Evolutionary conservation across 2,797 vertebrate species (phyloP).

Genomic region (Mareca penelope): DNA sequence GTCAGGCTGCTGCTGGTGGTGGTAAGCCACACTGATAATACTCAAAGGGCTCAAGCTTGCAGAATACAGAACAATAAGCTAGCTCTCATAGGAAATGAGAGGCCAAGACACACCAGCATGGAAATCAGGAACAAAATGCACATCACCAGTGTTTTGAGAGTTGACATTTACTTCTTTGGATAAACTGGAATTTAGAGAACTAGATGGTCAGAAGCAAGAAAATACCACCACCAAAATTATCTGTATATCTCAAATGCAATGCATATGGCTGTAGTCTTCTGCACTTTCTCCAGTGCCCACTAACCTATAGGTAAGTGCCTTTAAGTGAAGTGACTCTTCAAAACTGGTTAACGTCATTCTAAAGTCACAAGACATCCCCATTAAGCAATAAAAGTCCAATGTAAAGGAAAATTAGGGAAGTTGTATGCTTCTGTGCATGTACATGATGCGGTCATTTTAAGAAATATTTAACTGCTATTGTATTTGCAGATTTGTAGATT

Average conservation of each 20-base stretch:
- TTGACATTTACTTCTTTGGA: neutral
- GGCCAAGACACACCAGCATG: neutral
- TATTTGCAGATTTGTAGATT: neutral
- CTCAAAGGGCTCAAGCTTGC: neutral
- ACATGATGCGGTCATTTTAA: neutral
- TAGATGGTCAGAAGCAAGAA: neutral
- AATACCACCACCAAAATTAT: neutral
- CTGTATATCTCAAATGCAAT: neutral
- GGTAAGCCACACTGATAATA: neutral
- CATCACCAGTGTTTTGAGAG: neutral
- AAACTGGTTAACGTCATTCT: neutral
- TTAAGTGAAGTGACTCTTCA: neutral
- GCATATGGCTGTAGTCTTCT: no score
- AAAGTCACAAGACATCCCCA: neutral
- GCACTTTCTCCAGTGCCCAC: neutral
- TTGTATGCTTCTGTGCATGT: neutral
- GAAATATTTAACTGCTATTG: neutral
- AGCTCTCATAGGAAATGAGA: neutral
- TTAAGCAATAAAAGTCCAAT: neutral
- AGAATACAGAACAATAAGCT: neutral
- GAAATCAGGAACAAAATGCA: neutral
- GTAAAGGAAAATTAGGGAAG: neutral
- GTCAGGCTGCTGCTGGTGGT: neutral
- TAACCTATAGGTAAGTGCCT: neutral
- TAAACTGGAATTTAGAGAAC: neutral